Conservation (phyloP, 2,113 vertebrate genomes). For the Myotis yumanensis region DNA sequence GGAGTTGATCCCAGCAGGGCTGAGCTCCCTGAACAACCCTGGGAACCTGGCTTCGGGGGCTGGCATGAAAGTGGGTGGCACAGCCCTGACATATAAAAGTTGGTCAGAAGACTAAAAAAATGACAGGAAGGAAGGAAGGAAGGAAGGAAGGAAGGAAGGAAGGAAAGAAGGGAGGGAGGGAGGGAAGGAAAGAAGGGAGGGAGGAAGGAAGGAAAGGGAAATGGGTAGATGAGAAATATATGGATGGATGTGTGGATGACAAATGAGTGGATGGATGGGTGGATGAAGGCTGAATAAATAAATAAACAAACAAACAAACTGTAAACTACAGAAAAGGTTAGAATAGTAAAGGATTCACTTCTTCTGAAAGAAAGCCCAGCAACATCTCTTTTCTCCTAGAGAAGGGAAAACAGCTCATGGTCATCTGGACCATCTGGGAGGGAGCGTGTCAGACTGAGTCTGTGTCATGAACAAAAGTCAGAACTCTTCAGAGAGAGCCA, state of each 20-base stretch:
- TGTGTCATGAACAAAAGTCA: neutral
- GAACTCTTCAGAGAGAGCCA: neutral
- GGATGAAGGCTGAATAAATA: neutral
- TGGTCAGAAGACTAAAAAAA: neutral
- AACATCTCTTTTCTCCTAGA: neutral
- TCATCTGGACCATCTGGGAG: neutral
- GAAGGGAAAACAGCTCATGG: neutral
- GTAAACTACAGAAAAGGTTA: neutral
- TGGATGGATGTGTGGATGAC: no score
- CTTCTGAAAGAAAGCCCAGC: neutral
- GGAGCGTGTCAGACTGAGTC: neutral
- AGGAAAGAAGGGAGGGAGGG: neutral
- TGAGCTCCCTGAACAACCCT: neutral
- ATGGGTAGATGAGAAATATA: neutral
- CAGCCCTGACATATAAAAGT: neutral
- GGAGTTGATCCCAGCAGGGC: conserved; percentile 24
- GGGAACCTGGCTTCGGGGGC: neutral
- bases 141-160: neutral
- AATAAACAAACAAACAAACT: neutral
- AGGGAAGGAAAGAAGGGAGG: neutral
- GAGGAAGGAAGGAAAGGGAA: neutral
- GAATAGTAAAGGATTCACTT: neutral
- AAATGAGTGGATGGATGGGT: neutral
- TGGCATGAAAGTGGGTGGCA: neutral
- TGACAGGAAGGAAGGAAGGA: neutral